phyloP scores from a whole-genome alignment of 2,888 invertebrate species.

The Tribolium freemani region DNA sequence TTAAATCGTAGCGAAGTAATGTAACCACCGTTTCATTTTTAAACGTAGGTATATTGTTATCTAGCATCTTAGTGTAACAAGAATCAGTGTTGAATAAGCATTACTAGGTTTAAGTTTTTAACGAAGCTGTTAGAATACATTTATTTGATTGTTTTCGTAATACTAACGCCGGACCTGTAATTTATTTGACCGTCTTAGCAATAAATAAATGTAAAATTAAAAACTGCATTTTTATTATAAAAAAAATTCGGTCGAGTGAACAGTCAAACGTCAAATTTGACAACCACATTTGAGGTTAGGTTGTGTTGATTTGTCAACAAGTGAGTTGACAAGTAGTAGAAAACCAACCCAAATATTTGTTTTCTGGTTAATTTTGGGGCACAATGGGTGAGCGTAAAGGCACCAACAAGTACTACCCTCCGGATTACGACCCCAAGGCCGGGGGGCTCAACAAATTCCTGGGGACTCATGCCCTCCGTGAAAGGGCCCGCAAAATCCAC shows the following conservation, averaged over 20 bases:
- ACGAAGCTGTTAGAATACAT: not conserved
- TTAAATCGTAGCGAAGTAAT: not conserved
- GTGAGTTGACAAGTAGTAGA: not conserved
- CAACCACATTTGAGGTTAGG: not conserved
- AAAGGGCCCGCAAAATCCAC: conserved; percentile 95
- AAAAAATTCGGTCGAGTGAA: too few relatives aligned
- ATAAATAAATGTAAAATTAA: conserved; percentile 16
- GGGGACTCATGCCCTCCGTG: conserved; percentile 94
- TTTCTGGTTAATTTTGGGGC: not conserved
- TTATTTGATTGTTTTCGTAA: not conserved
- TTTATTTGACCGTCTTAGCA: conserved; percentile 22
- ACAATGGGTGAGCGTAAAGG: conserved; percentile 98
- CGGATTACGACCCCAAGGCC: conserved; percentile 96
- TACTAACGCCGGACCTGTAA: not conserved
- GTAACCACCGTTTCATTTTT: conserved; percentile 1
- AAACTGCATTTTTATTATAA: too few relatives aligned
- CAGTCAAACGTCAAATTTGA: not conserved
- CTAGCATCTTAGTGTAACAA: conserved; percentile 6
- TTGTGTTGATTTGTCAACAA: not conserved
- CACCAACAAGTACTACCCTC: conserved; percentile 97
- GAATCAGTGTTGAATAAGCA: not conserved
- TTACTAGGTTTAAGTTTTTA: not conserved
- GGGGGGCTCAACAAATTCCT: conserved; percentile 96
- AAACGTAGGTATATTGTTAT: conserved; percentile 1
- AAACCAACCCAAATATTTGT: not conserved